These are phyloP conservation scores for Labeo catla DNA, from an alignment of 2,113 vertebrate genomes.

Conservation along the genomic window DNA sequence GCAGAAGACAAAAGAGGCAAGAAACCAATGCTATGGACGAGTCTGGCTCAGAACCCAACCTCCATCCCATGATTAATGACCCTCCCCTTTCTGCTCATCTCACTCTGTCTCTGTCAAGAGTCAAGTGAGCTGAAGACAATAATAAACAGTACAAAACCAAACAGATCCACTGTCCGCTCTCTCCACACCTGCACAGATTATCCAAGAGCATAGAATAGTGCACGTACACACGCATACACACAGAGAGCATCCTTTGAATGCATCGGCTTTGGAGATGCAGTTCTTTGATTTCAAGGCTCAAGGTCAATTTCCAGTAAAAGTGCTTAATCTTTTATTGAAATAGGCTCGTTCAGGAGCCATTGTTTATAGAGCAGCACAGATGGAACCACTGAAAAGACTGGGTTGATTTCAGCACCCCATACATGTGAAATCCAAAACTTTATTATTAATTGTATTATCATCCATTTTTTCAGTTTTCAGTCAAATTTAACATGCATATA, in stretches of 20 bases:
- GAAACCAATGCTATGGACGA: conserved; percentile 50
- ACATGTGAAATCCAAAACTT: background rate
- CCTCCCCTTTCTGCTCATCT: conserved; percentile 39
- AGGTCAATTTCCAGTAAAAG: conserved; percentile 20
- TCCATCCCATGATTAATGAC: conserved; percentile 54
- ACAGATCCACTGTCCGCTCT: conserved; percentile 10
- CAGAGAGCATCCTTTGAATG: conserved; percentile 4
- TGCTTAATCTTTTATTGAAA: conserved; percentile 27
- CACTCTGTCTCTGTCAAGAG: conserved; percentile 55
- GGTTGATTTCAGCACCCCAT: background rate
- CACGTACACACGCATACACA: background rate
- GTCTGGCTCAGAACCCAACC: conserved; percentile 46
- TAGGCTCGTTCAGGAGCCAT: conserved; percentile 12
- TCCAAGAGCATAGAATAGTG: background rate
- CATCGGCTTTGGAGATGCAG: conserved; percentile 8
- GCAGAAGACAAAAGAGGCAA: conserved; percentile 47
- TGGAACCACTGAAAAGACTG: background rate
- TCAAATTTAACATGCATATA: too few species aligned
- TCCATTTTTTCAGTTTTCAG: too few species aligned
- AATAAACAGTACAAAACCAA: conserved; percentile 50
- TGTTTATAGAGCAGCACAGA: conserved; percentile 2
- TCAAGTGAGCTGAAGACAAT: conserved; percentile 58
- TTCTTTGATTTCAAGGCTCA: conserved; percentile 5
- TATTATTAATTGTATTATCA: too few species aligned
- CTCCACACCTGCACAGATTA: background rate